A percentile compares a stretch with the other conserved stretches of the same genome.
These are phyloP conservation scores for Dissostichus mawsoni DNA, from an alignment of 2,113 vertebrate genomes.

Conservation along the genomic window DNA sequence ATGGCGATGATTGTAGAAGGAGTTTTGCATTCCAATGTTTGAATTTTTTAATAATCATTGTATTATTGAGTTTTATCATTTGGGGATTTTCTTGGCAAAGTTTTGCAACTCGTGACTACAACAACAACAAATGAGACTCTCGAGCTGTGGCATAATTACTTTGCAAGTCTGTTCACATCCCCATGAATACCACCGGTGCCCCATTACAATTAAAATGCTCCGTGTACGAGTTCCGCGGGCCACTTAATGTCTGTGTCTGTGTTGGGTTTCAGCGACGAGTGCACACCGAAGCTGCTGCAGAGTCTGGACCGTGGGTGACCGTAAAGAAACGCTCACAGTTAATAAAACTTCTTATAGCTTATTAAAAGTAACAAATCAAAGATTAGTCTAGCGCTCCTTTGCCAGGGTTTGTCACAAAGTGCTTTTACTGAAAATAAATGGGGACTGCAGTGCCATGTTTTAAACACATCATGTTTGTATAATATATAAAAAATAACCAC, in stretches of 20 bases:
- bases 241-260: neutral
- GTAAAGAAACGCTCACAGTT: neutral
- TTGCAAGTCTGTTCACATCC: conserved; percentile 11
- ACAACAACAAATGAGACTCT: conserved; percentile 12
- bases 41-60: neutral
- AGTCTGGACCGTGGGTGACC: neutral
- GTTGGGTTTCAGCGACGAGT: neutral
- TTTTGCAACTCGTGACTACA: conserved; percentile 10
- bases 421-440: neutral
- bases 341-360: neutral
- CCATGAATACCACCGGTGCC: conserved; percentile 11
- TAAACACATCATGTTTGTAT: neutral
- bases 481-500: neutral
- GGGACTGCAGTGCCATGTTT: neutral
- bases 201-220: conserved; percentile 21
- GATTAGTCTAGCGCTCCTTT: neutral
- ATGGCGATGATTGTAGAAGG: neutral
- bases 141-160: conserved; percentile 23
- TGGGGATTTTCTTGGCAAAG: neutral
- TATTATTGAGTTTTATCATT: conserved; percentile 7
- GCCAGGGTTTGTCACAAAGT: neutral
- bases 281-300: neutral
- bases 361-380: conserved; percentile 18
- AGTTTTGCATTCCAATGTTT: neutral
- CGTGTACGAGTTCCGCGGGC: neutral